Evolutionary conservation across 2,113 vertebrate genomes (phyloP).

Genomic region (Verasper variegatus): DNA sequence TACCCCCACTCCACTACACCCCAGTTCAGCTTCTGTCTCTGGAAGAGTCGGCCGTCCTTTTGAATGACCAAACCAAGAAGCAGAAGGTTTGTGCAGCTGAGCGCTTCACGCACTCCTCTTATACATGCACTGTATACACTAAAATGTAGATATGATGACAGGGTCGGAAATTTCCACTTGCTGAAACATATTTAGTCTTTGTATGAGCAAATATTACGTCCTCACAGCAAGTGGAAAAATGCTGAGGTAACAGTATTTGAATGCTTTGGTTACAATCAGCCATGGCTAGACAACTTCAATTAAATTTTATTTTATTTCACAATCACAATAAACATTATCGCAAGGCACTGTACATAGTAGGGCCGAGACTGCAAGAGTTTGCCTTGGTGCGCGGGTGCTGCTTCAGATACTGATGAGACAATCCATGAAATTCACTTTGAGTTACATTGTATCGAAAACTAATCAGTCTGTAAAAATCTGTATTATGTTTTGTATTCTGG

Average conservation of each 20-base stretch:
- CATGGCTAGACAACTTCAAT: not conserved
- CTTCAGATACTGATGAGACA: not conserved
- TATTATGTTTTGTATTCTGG: no score
- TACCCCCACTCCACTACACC: conserved; percentile 87
- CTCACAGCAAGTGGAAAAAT: not conserved
- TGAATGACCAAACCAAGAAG: conserved; percentile 85
- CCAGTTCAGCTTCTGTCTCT: conserved; percentile 87
- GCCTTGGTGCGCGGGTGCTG: no score
- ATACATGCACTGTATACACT: not conserved
- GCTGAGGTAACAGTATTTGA: not conserved
- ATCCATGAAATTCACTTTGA: not conserved
- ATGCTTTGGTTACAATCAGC: not conserved
- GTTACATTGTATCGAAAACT: not conserved
- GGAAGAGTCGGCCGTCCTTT: conserved; percentile 87
- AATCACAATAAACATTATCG: no score
- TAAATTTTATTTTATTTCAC: no score
- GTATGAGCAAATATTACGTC: not conserved
- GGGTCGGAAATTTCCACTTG: not conserved
- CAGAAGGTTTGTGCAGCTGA: conserved; percentile 83
- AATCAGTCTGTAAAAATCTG: no score
- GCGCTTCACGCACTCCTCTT: not conserved
- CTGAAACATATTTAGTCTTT: not conserved
- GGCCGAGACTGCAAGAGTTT: no score
- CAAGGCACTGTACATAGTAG: no score
- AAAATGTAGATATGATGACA: not conserved